Evolutionary conservation across 2,888 invertebrate genomes (phyloP).

Genomic region (Aelia acuminata): DNA sequence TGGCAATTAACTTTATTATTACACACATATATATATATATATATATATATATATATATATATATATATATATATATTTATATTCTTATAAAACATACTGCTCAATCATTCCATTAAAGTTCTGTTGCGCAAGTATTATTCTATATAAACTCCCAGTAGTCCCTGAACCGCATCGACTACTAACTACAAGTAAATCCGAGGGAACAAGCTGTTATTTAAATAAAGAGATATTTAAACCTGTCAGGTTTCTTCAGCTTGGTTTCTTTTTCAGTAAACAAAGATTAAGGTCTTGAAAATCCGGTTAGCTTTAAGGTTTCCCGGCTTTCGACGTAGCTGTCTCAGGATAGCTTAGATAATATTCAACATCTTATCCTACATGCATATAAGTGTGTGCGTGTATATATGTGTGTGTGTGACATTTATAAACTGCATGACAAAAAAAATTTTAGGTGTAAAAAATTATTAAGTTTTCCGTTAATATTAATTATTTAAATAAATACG

Average conservation of each 20-base stretch:
- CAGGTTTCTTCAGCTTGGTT: slow-evolving; percentile 45
- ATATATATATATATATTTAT: too few species aligned
- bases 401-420: not conserved
- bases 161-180: not conserved
- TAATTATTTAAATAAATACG: too few species aligned
- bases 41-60: too few species aligned
- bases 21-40: too few species aligned
- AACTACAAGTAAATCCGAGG: slow-evolving; percentile 3
- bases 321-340: not conserved
- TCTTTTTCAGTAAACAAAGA: slow-evolving; percentile 57
- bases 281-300: slow-evolving; percentile 54
- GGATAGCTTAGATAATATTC: slow-evolving; percentile 50
- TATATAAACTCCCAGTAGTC: too few species aligned
- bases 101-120: too few species aligned
- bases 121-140: too few species aligned
- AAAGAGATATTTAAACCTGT: slow-evolving; percentile 47
- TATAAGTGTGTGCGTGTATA: not conserved
- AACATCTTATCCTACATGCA: not conserved
- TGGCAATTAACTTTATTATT: too few species aligned
- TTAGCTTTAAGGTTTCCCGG: slow-evolving; percentile 54
- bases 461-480: too few species aligned
- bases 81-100: too few species aligned
- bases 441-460: too few species aligned
- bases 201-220: slow-evolving; percentile 8
- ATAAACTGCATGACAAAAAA: too few species aligned